Conservation (phyloP, 2,888 invertebrate genomes). For the Acronicta leporina region DNA sequence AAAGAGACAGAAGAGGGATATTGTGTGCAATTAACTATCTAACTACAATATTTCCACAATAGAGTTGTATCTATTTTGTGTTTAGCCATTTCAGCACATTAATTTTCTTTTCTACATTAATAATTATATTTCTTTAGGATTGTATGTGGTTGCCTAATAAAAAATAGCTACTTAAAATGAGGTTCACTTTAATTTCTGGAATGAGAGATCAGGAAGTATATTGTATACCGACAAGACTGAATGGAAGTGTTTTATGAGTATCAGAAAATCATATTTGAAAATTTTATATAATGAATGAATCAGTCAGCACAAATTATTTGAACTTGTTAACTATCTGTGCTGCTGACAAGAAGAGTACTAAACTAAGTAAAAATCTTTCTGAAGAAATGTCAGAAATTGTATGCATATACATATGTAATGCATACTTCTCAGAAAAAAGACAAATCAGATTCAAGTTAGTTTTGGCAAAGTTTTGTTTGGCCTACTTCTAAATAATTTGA, state of each 20-base stretch:
- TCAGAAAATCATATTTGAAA: constrained; percentile 23
- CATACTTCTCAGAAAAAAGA: background rate
- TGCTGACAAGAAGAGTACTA: background rate
- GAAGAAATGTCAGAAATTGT: no score
- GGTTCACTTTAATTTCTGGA: constrained; percentile 71
- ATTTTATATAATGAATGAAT: background rate
- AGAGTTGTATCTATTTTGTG: constrained; percentile 36
- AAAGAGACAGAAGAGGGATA: constrained; percentile 51
- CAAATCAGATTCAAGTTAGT: background rate
- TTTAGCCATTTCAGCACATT: constrained; percentile 8
- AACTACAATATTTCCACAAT: constrained; percentile 49
- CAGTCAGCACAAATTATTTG: no score
- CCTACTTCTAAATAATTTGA: constrained; percentile 2
- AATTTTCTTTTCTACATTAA: constrained; percentile 18
- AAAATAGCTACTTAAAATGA: constrained; percentile 74
- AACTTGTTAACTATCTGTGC: no score
- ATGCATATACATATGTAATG: background rate
- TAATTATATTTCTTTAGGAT: constrained; percentile 17
- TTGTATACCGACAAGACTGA: constrained; percentile 62
- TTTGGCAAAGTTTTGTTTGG: constrained; percentile 5
- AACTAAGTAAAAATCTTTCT: background rate
- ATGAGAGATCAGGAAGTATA: constrained; percentile 79
- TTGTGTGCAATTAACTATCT: constrained; percentile 58
- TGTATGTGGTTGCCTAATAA: constrained; percentile 27
- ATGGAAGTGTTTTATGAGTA: constrained; percentile 67